Conservation (phyloP, 2,888 invertebrate genomes). For the Seladonia tumulorum region DNA sequence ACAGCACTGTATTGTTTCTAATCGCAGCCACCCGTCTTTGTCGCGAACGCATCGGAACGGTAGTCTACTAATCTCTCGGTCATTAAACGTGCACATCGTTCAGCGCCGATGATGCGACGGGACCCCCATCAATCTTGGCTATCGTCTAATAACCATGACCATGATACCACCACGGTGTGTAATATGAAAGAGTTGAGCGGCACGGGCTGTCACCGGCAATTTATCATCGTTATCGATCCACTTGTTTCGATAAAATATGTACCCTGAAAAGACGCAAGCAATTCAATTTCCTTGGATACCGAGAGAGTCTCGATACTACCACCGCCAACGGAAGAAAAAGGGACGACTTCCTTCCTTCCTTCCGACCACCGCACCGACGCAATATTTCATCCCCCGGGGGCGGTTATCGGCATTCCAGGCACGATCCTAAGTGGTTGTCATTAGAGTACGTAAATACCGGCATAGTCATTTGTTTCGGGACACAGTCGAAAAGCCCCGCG, state of each 20-base stretch:
- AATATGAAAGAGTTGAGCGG: slow-evolving; percentile 8
- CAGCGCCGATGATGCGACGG: neutral
- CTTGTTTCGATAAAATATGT: slow-evolving; percentile 56
- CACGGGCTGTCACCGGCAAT: slow-evolving; percentile 7
- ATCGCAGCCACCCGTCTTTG: no score
- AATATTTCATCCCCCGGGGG: slow-evolving; percentile 58
- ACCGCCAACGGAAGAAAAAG: slow-evolving; percentile 8
- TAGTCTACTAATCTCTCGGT: no score
- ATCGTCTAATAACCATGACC: slow-evolving; percentile 13
- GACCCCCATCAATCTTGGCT: slow-evolving; percentile 25
- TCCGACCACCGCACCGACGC: slow-evolving; percentile 14
- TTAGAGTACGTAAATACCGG: slow-evolving; percentile 61
- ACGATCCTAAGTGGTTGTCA: slow-evolving; percentile 59
- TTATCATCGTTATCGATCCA: slow-evolving; percentile 44
- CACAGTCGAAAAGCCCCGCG: neutral
- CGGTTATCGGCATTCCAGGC: slow-evolving; percentile 59
- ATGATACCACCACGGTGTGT: no score
- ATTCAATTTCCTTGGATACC: slow-evolving; percentile 42
- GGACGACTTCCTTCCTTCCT: slow-evolving; percentile 50
- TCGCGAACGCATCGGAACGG: no score
- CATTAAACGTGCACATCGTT: neutral
- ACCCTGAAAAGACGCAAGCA: slow-evolving; percentile 33
- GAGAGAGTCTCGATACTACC: neutral
- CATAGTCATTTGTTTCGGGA: slow-evolving; percentile 54
- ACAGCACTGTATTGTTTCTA: no score